Base-by-base conservation (phyloP, 2,797 vertebrate species). In the Pangasius djambal region DNA sequence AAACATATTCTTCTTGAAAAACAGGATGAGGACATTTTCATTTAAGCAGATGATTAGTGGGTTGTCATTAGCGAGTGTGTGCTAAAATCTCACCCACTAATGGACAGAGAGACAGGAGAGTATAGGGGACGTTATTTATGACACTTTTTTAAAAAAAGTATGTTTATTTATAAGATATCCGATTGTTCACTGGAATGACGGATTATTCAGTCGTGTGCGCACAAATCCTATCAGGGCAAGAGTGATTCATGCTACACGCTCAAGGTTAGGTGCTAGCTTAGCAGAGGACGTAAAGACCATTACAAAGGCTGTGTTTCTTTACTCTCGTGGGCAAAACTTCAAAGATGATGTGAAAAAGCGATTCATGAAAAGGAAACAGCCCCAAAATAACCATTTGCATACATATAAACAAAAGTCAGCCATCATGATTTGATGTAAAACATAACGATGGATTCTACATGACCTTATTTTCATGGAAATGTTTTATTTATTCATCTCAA, bases 331-430 rank as follows among this genome's bases (percentile, higher is more conserved):
- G 83, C 52, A n/a, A 92, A 84, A 94, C 91, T 91, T 92, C 92
- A 94, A 92, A 94, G 91, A 94, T 92, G 88, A 95, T 93, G 95
- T 95, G 94, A 96, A 95, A 96, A 94, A 93, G 89, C 89, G 91
- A 92, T 94, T 63, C 28, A 13, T 3, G 92, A 90, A 92, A 93
- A 93, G 92, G 31, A 40, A 88, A 31, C 25, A 10, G 15, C 4
- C 44, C 15, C 40, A 92, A 94, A 94, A 89, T 94, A 93, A 93
- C 78, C 79, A 96, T 95, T 95, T 93, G 93, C 94, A 95, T 95
- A 94, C 93, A 93, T 92, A 44, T 65, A 65, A 48, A 67, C 16
- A 67, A 48, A 84, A 48, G n/a, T n/a, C 61, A 67, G 82, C 15
- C 61, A 12, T 31, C 61, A 50, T 67, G 63, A 67, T 61, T 40